Base-by-base conservation (phyloP, 1,140 invertebrate genomes). In the Antheraea mylitta region DNA sequence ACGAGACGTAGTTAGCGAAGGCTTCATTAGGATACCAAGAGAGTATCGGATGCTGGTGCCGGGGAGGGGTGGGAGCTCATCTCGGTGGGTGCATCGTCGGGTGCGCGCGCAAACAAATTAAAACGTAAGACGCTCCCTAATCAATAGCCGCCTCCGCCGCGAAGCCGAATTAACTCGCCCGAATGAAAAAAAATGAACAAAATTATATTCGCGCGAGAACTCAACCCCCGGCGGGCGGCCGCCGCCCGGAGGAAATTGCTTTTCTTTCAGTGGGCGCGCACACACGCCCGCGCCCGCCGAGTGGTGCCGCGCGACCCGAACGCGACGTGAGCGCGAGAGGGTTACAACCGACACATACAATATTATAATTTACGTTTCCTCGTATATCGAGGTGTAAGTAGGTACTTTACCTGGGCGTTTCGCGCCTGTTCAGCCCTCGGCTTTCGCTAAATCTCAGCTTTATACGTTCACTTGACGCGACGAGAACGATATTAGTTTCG, bases 101-200 rank as follows among this genome's bases (percentile, higher is more conserved):
- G 83, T 91, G 89, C 89, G 89, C 89, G 89, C 89, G 89, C 89
- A 91, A 91, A 91, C 89, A 91, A 91, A 91, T 91, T 91, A 91
- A 91, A 91, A 90, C 85, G 86, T 90, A 91, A 91, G 89, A 91
- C 89, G 89, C 89, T 87, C 87, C 89, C 89, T 91, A 91, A 91
- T 91, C 89, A 91, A 91, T 91, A 91, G 89, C 89, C 83, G 86
- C 83, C 82, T 86, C 82, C 82, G 86, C 86, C 86, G 86, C 83
- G 83, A 85, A 88, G 89, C 87, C 85, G 87, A 91, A 91, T 91
- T 91, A 91, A 90, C 87, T 87, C 87, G 85, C 75, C 87, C 87
- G 87, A 90, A 89, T 90, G 85, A 91, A 90, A 91, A 90, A 80
- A 91, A 91, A 91, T 91, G 89, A 91, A 90, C 87, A 91, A 91